Base-by-base conservation (phyloP, 2,797 vertebrate genomes). In the Acanthis flammea region DNA sequence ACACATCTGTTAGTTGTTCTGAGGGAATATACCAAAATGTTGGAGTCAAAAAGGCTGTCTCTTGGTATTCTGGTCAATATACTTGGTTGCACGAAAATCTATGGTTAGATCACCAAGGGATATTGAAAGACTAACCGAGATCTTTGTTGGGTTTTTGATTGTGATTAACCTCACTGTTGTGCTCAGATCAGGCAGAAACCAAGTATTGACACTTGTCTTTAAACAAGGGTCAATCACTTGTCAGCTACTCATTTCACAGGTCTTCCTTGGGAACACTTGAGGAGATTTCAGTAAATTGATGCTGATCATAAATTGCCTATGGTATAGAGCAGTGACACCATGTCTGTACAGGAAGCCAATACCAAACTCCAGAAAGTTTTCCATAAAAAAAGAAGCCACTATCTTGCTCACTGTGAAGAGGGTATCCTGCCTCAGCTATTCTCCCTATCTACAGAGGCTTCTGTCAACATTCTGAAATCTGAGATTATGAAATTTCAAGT, bases 1-100 rank as follows among this genome's bases (percentile, higher is more conserved):
- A 60, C 0, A 0, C 19, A 6, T 19, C 10, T 62, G 4, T 22
- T 57, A 27, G 7, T 37, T 72, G 14, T 45, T 92, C 44, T 67
- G 62, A 42, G 17, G 33, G 14, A 58, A 57, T 4, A 50, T 6
- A 76, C 5, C 45, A 80, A 42, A 83, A 77, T 35, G 7, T 1
- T 76, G 21, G 42, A 58, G 24, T 27, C 13, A 58, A 23, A 65
- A 83, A 77, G 10, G 12, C 9, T 71, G 19, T 33, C 91, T 79
- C 53, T 74, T 66, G 62, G 39, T 61, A 12, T 66, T 88, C 28
- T 70, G 18, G 18, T 27, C 31, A 77, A 44, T 31, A 48, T 33
- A 44, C 18, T 47, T 25, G 15, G 33, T 30, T 60, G 19, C 33
- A 67, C 55, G 31, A 53, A 81, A 89, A 81, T 60, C 18, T 39